A percentile compares a stretch with the other conserved stretches of the same genome.
Conservation (phyloP, 2,797 vertebrate genomes). For the Notamacropus eugenii region DNA sequence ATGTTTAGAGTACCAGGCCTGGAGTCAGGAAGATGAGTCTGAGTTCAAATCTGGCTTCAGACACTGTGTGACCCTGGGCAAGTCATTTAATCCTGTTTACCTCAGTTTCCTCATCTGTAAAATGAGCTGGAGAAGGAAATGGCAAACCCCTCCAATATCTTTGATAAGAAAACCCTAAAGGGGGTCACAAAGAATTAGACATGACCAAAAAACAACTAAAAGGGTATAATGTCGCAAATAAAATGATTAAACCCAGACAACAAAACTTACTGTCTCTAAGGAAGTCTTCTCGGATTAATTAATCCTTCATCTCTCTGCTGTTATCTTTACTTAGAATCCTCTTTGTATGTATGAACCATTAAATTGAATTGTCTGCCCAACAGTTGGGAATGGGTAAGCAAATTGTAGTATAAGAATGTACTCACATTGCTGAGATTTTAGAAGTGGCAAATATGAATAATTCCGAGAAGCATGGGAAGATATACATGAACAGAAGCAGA, state of each 20-base stretch:
- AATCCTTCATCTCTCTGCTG: not conserved
- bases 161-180: not conserved
- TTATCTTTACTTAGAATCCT: not conserved
- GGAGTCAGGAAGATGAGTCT: no score
- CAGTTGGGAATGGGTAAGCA: not conserved
- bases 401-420: not conserved
- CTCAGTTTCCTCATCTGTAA: not conserved
- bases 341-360: not conserved
- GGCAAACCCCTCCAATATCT: not conserved
- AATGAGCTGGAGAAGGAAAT: not conserved
- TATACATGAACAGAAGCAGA: not conserved
- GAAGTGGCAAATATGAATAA: not conserved
- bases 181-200: not conserved
- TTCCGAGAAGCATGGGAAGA: not conserved
- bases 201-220: not conserved
- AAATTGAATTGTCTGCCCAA: not conserved
- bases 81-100: not conserved
- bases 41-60: not conserved
- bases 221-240: not conserved
- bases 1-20: no score
- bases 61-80: not conserved
- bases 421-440: not conserved
- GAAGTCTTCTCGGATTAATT: not conserved
- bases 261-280: not conserved
- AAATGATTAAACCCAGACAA: not conserved